These are phyloP conservation scores for Ganaspis brasiliensis DNA, from an alignment of 2,888 invertebrate species.

Conservation along the genomic window DNA sequence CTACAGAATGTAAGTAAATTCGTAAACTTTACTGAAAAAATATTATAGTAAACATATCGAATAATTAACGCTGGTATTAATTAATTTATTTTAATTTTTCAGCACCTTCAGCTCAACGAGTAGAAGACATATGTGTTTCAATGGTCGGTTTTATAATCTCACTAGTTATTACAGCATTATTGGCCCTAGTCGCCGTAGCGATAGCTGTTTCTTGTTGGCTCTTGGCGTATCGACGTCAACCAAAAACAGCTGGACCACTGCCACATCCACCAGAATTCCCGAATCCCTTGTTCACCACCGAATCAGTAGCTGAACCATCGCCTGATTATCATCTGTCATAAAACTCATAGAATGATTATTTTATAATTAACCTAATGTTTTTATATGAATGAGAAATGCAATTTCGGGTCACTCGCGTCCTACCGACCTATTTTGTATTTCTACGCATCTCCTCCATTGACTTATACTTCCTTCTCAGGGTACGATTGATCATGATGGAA, in stretches of 20 bases:
- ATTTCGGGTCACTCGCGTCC: slow-evolving; percentile 71
- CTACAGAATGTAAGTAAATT: slow-evolving; percentile 86
- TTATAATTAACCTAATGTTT: slow-evolving; percentile 66
- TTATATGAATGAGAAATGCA: slow-evolving; percentile 73
- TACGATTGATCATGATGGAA: slow-evolving; percentile 48
- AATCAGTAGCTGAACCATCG: slow-evolving; percentile 90
- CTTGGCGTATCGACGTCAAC: slow-evolving; percentile 94
- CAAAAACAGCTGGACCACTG: slow-evolving; percentile 93
- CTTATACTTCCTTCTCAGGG: slow-evolving; percentile 66
- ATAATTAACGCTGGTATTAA: not conserved
- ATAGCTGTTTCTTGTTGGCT: slow-evolving; percentile 98
- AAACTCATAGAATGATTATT: slow-evolving; percentile 72
- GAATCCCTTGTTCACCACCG: slow-evolving; percentile 94
- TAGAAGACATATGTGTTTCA: slow-evolving; percentile 95
- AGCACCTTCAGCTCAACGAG: slow-evolving; percentile 83
- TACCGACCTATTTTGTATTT: slow-evolving; percentile 75
- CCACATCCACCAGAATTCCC: slow-evolving; percentile 98
- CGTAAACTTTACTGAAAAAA: not conserved
- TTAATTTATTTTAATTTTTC: slow-evolving; percentile 64
- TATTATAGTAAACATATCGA: not conserved
- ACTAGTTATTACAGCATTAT: slow-evolving; percentile 93
- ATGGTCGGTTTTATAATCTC: slow-evolving; percentile 96
- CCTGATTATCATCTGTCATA: slow-evolving; percentile 86
- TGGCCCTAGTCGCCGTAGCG: slow-evolving; percentile 96
- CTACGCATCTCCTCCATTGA: slow-evolving; percentile 78